These are phyloP conservation scores for Pedionomus torquatus DNA, from an alignment of 2,113 vertebrate species.

Conservation along the genomic window DNA sequence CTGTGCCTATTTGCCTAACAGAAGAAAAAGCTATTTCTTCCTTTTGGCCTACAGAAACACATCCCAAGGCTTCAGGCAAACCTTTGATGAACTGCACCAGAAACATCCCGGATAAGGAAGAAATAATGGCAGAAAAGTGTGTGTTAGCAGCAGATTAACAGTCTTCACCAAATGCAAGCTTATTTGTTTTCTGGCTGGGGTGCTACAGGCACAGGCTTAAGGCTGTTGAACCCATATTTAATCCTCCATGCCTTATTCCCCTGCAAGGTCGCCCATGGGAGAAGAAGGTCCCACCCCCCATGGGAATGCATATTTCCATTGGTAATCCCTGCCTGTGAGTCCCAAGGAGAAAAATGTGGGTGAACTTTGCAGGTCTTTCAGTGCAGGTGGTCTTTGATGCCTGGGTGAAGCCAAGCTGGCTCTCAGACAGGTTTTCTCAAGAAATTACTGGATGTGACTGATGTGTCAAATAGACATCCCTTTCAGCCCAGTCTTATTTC, in stretches of 20 bases:
- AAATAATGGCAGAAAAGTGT: not conserved
- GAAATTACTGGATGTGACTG: not conserved
- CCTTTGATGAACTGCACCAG: not conserved
- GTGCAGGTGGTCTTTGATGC: not conserved
- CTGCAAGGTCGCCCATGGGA: not conserved
- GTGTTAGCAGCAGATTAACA: not conserved
- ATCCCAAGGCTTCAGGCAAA: not conserved
- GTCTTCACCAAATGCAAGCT: not conserved
- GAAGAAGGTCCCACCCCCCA: not conserved
- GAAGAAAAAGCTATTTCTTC: not conserved
- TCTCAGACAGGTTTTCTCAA: not conserved
- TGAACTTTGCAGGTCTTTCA: not conserved
- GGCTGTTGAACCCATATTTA: not conserved
- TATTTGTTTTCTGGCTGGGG: not conserved
- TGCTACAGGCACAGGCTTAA: not conserved
- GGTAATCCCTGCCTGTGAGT: not conserved
- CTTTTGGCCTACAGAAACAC: not conserved
- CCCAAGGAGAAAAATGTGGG: not conserved
- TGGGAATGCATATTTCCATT: not conserved
- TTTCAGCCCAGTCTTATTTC: not conserved
- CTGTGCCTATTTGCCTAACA: not conserved
- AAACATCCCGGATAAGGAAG: not conserved
- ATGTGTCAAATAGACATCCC: not conserved
- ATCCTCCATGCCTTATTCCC: accelerated
- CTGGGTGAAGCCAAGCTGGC: not conserved